Base-by-base conservation (phyloP, 1,140 invertebrate genomes). In the Neocloeon triangulifer region DNA sequence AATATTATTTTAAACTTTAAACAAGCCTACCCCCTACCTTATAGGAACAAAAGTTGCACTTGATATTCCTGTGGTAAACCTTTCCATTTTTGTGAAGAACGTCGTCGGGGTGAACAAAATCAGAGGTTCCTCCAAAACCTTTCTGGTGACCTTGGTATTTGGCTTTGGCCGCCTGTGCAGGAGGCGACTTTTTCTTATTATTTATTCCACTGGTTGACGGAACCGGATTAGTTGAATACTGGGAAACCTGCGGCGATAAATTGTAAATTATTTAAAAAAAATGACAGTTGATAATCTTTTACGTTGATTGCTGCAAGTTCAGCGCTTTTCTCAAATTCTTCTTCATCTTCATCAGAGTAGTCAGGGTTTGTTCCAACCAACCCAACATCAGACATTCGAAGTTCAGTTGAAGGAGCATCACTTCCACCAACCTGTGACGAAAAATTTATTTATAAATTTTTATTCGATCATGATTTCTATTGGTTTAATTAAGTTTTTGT, bases 71-170 rank as follows among this genome's bases (percentile, higher is more conserved):
- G 46, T 43, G 56, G 43, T 46, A 56, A 16, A 48, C 41, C 43
- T 46, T 56, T 46, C 43, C 58, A 43, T 44, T 56, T 46, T 44
- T 53, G 47, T 30, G 55, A 42, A 45, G 44, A 23, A 58, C 55
- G 36, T 59, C 58, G 39, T 60, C 57, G 7, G 56, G 55, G 42
- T 58, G 49, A 34, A 58, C 53, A 35, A 59, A 59, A 42, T 59
- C 56, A 21, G 53, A 44, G 33, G 40, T 39, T 37, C 50, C 46
- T 21, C 46, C 41, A 21, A 45, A 41, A 1, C 43, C 19, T 28
- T 48, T 42, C 25, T 42, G 40, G n/a, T 43, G 36, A 26, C 33
- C 38, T 38, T 38, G 41, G 32, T 25, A 19, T 23, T 9, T 35
- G 12, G 16, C 14, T 20, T 41, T 37, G 30, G 39, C 35, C 30